Evolutionary conservation across 2,888 invertebrate species (phyloP), one percentile per base, ranked within the genome.

Genomic region (Eristalis pertinax): DNA sequence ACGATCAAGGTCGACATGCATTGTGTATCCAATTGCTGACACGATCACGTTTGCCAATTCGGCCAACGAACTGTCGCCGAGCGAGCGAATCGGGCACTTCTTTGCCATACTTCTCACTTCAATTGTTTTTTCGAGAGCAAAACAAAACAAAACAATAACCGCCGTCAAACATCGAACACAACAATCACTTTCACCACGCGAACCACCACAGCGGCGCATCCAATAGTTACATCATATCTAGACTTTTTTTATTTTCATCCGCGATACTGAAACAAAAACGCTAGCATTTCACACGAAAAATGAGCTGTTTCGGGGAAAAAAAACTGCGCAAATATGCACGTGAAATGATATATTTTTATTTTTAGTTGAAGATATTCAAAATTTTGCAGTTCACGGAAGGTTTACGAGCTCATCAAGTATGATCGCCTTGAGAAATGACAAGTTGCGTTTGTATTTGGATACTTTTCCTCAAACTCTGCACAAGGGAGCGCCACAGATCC

Each of bases 1-100:
- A 90, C 94, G 93, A 80, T 95, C 94, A 38, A 95, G 93, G 82
- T 95, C 94, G 2, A 91, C 90, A 68, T 93, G 92, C 75, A 93
- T 91, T 63, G 95, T 94, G 90, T 94, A 95, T 65, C 95, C 94
- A 56, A 96, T 92, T 35, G 95, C 94, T 90, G 95, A 94, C 70
- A 96, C 95, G 78, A 92, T 75, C 89, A 95, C 94, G 91, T 95
- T 94, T 58, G 95, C 95, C 60, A 96, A 93, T 88, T 94, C 92
- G 22, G 95, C 95, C 88, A 95, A 90, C 7, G 95, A 94, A 75
- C 94, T 93, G 89, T 95, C 95, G 92, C 95, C 95, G 70, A 96
- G 92, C 41, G 94, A 94, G 32, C 94, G 94, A 82, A 96, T 95
- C 88, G 93, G 93, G 90, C 94, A 94, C 91, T 94, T 95, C 62